phyloP scores from a whole-genome alignment of 2,888 invertebrate species.

The Celastrina argiolus region DNA sequence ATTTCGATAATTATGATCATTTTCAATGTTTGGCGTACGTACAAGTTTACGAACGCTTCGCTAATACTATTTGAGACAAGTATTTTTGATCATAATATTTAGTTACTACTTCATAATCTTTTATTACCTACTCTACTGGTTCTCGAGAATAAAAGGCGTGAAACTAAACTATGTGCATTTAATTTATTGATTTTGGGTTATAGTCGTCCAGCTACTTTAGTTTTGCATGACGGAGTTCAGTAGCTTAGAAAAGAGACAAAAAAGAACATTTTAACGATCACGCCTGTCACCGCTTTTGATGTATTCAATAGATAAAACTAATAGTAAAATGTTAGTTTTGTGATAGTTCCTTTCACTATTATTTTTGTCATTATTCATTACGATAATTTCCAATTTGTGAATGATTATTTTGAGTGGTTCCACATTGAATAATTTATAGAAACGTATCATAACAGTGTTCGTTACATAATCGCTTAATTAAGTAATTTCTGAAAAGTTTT shows the following conservation, averaged over 20 bases:
- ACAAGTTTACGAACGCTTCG: too few species aligned
- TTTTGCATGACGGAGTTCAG: not conserved
- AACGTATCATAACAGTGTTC: conserved; percentile 12
- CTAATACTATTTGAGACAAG: too few species aligned
- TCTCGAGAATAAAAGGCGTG: too few species aligned
- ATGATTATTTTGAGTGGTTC: not conserved
- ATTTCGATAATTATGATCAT: too few species aligned
- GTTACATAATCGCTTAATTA: conserved; percentile 2
- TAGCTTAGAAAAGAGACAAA: not conserved
- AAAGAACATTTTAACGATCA: not conserved
- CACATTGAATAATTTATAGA: not conserved
- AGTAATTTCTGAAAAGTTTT: conserved; percentile 21
- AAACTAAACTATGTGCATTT: not conserved
- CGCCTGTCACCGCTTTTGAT: not conserved
- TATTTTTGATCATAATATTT: not conserved
- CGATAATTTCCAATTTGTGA: not conserved
- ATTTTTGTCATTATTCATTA: not conserved
- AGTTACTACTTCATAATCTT: not conserved
- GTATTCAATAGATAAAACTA: not conserved
- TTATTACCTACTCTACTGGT: too few species aligned
- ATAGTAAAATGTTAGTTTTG: not conserved
- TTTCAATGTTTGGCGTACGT: too few species aligned
- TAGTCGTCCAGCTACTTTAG: not conserved
- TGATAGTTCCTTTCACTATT: not conserved
- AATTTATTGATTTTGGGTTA: not conserved